Percentiles rank a stretch among this genome's conserved stretches.
phyloP scores from a whole-genome alignment of 1,140 invertebrate genomes.

The Cotesia vestalis region DNA sequence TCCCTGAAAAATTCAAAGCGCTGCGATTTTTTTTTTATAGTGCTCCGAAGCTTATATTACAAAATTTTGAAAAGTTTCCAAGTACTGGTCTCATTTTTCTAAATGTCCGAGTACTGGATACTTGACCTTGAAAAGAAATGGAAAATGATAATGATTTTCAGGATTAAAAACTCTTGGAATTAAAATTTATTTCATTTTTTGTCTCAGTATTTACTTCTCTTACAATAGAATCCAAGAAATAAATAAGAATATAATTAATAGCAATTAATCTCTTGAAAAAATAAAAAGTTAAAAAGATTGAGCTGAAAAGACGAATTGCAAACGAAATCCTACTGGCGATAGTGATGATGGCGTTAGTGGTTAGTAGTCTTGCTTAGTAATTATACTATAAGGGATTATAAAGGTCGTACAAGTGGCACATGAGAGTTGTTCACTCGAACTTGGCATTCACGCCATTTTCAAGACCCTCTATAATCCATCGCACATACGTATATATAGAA shows the following conservation, averaged over 20 bases:
- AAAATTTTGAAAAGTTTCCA: too few relatives aligned
- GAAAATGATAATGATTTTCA: too few relatives aligned
- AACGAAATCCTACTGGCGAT: background rate
- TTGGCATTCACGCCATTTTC: conserved; percentile 60
- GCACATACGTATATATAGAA: background rate
- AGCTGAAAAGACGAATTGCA: conserved; percentile 2
- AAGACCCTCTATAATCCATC: conserved; percentile 18
- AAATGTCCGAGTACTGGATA: too few relatives aligned
- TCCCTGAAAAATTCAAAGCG: too few relatives aligned
- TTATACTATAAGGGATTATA: conserved; percentile 63
- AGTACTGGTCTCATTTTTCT: too few relatives aligned
- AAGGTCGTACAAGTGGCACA: conserved; percentile 58
- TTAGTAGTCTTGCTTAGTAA: conserved; percentile 53
- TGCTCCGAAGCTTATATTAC: too few relatives aligned
- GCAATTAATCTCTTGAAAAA: conserved; percentile 65
- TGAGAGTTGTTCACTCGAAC: conserved; percentile 65
- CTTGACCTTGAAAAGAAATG: too few relatives aligned
- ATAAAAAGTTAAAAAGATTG: background rate
- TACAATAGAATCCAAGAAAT: background rate
- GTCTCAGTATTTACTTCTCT: background rate
- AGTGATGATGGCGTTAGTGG: conserved; percentile 17
- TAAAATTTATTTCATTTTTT: background rate
- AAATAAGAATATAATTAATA: conserved; percentile 63
- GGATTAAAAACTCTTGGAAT: too few relatives aligned
- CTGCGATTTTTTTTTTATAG: too few relatives aligned